These are phyloP conservation scores for Aphelinus certus DNA, from an alignment of 1,140 invertebrate genomes.

Conservation along the genomic window DNA sequence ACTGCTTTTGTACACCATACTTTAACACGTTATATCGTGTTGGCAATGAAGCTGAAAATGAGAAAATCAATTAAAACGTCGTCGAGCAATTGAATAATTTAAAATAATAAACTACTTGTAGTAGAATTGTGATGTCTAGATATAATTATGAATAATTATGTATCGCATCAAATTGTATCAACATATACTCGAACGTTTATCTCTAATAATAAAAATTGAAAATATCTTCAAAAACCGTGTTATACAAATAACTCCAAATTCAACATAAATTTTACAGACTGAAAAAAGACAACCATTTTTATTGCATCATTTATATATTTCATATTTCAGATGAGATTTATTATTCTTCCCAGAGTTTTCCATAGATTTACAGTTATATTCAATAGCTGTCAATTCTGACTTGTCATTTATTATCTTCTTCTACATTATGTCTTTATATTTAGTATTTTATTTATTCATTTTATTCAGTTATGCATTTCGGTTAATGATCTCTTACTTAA, in stretches of 20 bases:
- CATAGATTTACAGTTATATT: constrained; percentile 37
- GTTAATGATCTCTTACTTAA: constrained; percentile 32
- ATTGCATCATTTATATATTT: constrained; percentile 37
- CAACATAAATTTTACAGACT: neutral
- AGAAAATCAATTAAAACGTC: too few species aligned
- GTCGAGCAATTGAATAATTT: neutral
- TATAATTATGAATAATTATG: constrained; percentile 19
- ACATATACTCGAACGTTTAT: neutral
- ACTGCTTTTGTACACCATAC: too few species aligned
- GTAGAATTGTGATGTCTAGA: constrained; percentile 36
- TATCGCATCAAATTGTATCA: constrained; percentile 7
- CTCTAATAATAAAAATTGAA: too few species aligned
- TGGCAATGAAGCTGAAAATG: too few species aligned
- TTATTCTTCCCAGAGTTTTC: constrained; percentile 28
- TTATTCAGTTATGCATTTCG: constrained; percentile 35
- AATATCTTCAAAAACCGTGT: too few species aligned
- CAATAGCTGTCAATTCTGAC: constrained; percentile 17
- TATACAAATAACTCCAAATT: too few species aligned
- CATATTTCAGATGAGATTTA: constrained; percentile 37
- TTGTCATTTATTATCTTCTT: constrained; percentile 24
- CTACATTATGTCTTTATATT: constrained; percentile 27
- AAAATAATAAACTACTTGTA: constrained; percentile 24
- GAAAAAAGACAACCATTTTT: constrained; percentile 16
- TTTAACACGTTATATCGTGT: too few species aligned
- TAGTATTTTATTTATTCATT: constrained; percentile 23